Conservation (phyloP, 2,888 invertebrate genomes). For the Autographa pulchrina region DNA sequence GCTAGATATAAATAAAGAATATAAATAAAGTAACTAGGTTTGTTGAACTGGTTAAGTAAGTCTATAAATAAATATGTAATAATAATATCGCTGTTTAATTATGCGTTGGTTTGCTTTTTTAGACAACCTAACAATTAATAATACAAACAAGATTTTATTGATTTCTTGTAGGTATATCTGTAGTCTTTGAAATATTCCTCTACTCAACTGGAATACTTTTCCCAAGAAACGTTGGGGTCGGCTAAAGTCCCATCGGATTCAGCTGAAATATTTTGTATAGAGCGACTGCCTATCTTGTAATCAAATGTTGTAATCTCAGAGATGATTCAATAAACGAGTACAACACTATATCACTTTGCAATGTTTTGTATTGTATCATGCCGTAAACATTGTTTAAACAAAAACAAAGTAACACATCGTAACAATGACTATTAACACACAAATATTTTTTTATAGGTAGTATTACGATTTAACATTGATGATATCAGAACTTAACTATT, state of each 20-base stretch:
- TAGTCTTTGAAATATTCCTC: too few species aligned
- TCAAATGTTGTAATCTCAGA: neutral
- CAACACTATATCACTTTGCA: neutral
- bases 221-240: too few species aligned
- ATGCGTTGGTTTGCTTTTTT: too few species aligned
- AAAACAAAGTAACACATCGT: neutral
- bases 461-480: neutral
- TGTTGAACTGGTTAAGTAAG: neutral
- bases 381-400: neutral
- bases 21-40: neutral
- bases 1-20: too few species aligned
- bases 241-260: too few species aligned
- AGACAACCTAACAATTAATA: too few species aligned
- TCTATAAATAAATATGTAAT: too few species aligned
- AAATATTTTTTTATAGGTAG: neutral
- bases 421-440: neutral
- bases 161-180: too few species aligned
- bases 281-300: neutral
- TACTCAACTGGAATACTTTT: too few species aligned
- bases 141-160: too few species aligned
- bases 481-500: neutral
- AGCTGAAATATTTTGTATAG: too few species aligned
- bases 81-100: too few species aligned
- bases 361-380: neutral
- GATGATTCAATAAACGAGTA: neutral